phyloP scores from a whole-genome alignment of 1,140 invertebrate genomes.

The Papilio glaucus region DNA sequence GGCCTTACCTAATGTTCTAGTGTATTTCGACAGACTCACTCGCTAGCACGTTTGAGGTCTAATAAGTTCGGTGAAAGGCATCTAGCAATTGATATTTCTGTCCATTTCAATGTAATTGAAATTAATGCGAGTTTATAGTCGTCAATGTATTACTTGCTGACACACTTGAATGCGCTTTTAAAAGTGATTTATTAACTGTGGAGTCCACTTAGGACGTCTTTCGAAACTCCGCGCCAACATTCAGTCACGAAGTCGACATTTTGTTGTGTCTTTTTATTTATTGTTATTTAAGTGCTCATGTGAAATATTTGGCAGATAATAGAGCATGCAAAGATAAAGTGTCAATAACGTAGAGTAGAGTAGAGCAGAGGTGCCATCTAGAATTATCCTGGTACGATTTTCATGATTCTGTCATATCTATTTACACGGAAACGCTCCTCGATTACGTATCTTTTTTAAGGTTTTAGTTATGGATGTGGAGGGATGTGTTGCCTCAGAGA shows the following conservation, averaged over 20 bases:
- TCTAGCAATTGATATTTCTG: too few relatives aligned
- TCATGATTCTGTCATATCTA: too few relatives aligned
- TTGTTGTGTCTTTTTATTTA: conserved; percentile 9
- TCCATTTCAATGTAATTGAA: not conserved
- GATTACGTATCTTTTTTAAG: too few relatives aligned
- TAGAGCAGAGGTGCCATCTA: not conserved
- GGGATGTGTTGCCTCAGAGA: too few relatives aligned
- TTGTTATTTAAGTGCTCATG: not conserved
- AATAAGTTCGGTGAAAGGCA: too few relatives aligned
- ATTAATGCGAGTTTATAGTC: not conserved
- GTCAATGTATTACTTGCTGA: conserved; percentile 7
- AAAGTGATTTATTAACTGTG: conserved; percentile 13
- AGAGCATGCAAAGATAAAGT: not conserved
- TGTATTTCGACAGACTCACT: too few relatives aligned
- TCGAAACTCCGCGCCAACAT: not conserved
- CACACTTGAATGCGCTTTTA: not conserved
- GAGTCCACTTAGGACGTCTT: not conserved
- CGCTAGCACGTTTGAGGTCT: too few relatives aligned
- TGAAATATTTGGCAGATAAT: conserved; percentile 6
- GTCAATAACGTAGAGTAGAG: not conserved
- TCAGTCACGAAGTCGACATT: conserved; percentile 24
- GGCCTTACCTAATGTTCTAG: too few relatives aligned
- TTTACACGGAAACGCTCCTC: too few relatives aligned
- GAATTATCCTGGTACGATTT: too few relatives aligned
- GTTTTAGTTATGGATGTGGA: too few relatives aligned